Evolutionary conservation across 2,888 invertebrate species (phyloP), one percentile per base, ranked within the genome.

Genomic region (Sesia apiformis): DNA sequence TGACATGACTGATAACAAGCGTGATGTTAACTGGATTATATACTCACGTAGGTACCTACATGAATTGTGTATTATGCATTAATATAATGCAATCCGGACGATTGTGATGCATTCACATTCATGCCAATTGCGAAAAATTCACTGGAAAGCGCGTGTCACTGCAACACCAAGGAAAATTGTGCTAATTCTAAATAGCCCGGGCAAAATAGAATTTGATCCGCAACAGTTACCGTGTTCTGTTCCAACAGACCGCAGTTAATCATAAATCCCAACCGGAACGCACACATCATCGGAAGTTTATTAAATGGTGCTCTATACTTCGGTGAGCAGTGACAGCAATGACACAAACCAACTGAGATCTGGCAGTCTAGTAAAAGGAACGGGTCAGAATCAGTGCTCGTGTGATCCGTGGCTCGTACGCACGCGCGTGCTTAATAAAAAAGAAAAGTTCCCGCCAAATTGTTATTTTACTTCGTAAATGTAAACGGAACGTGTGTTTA

Each of bases 241-340:
- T 57, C 58, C 57, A 52, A 57, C 56, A 62, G 52, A 57, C 56
- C 58, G 53, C 58, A 58, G 56, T 58, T 56, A 59, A 65, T 66
- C 62, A 71, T 66, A 66, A 69, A 70, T 69, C 61, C 70, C 70
- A 80, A 75, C 78, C 85, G 83, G 83, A 81, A 78, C 74, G 61
- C 59, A 73, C 72, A 69, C 68, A 79, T 80, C 79, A 80, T 85
- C 86, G 85, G 85, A 87, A 84, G 83, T 78, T 72, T 74, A 64
- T 60, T 67, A 61, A 63, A 61, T 52, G 54, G 53, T 55, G 53
- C 58, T 57, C 55, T 51, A 56, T 63, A 61, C 60, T 64, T 63
- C 56, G 66, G 58, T 70, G 61, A 58, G 61, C 58, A 72, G 63
- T 74, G 73, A 69, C 73, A 55, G 43, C 70, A 74, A 72, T 74